Base-by-base conservation (phyloP, 2,113 vertebrate species). In the Sinocyclocheilus grahami region DNA sequence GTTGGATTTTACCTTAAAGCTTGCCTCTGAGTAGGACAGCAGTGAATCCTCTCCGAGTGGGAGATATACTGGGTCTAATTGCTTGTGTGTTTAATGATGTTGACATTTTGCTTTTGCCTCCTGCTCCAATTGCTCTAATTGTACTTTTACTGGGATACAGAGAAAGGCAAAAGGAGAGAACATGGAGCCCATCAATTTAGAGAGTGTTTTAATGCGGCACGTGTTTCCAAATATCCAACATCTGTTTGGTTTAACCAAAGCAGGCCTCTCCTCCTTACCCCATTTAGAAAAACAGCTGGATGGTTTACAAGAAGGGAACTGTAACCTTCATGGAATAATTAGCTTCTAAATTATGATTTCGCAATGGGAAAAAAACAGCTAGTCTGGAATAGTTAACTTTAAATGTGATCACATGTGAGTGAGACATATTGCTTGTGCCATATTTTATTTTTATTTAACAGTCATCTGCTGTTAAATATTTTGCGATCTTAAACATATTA, bases 181-280 rank as follows among this genome's bases (percentile, higher is more conserved):
- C 55, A 65, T n/a, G 78, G 58, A 83, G 60, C 62, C 71, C 75
- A 83, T 86, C 78, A 85, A 60, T 88, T 63, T 78, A 86, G 71
- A 82, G 48, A 67, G 60, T 78, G 83, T 82, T 63, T 75, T 86
- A 86, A 88, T 86, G 78, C 71, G 5, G 78, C 48, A 60, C 72
- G 53, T 88, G 87, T 88, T 86, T 88, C 79, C 87, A 85, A 88
- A 88, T 85, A 88, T 30, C 62, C 78, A 88, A 75, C 78, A 88
- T 88, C 84, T 88, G 87, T 78, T 86, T 82, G 18, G 79, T 53
- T 88, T 55, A 88, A 81, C 46, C 20, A 74, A 86, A 62, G 79
- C 79, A 86, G 77, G 33, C 78, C 46, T 78, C 71, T 77, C 51
- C 69, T 82, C 69, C 79, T 83, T 77, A 86, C 16, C 72, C 48